These are phyloP conservation scores for Sclerodermus sp. DNA, from an alignment of 2,888 invertebrate species.

Conservation along the genomic window DNA sequence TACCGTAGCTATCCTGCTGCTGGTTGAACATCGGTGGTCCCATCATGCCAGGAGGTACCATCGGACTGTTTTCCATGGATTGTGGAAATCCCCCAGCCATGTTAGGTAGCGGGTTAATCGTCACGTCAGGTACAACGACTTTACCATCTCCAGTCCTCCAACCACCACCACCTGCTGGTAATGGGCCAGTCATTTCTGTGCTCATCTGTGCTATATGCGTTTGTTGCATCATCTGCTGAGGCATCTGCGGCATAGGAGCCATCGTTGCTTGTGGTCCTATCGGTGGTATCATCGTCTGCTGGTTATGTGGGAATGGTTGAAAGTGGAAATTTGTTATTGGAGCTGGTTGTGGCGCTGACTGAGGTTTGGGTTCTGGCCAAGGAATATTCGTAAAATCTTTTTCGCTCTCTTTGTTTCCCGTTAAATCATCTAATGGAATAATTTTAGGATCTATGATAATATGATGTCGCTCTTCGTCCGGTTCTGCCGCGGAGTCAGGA, in stretches of 20 bases:
- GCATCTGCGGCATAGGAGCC: conserved; percentile 35
- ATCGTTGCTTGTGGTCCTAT: conserved; percentile 40
- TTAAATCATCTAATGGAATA: conserved; percentile 88
- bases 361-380: conserved; percentile 84
- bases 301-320: conserved; percentile 51
- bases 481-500: conserved; percentile 85
- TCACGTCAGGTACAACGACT: conserved; percentile 52
- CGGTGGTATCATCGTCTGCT: conserved; percentile 38
- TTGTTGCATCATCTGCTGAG: conserved; percentile 41
- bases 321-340: conserved; percentile 37
- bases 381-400: conserved; percentile 76
- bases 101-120: conserved; percentile 46
- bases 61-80: conserved; percentile 43
- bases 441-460: conserved; percentile 74
- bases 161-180: conserved; percentile 55
- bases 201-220: conserved; percentile 56
- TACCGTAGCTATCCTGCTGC: conserved; percentile 49
- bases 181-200: conserved; percentile 40
- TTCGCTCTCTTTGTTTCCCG: conserved; percentile 78
- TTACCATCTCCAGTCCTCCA: conserved; percentile 61
- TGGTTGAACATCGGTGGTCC: conserved; percentile 51
- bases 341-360: conserved; percentile 57
- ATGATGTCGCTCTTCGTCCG: conserved; percentile 78
- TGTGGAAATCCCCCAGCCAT: conserved; percentile 49
- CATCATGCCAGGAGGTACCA: conserved; percentile 58